Evolutionary conservation across 2,888 invertebrate genomes (phyloP), one percentile per base, ranked within the genome.

Genomic region (Dastarcus helophoroides): DNA sequence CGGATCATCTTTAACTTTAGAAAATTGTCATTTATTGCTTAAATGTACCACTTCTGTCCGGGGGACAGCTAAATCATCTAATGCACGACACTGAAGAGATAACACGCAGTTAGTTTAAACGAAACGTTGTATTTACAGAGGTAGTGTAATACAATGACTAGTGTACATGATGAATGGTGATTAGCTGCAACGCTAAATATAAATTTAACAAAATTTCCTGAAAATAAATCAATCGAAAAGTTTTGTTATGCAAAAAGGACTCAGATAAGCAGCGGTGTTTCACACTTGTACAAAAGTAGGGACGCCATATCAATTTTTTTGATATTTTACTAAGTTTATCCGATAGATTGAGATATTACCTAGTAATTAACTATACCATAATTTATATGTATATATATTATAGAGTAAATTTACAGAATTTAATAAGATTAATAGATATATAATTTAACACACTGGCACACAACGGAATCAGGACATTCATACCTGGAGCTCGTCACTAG

Each of bases 321-420:
- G 50, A 52, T 53, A 54, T 54, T 47, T 48, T 48, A 53, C 51
- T 51, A 51, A 46, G 40, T 46, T 50, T 47, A 44, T 48, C 47
- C 49, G 50, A 53, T 54, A 52, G 50, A 44, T 53, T 53, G 51
- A 58, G 51, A 56, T 55, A 54, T 51, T 53, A 50, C 44, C 48
- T 53, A 54, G 42, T 53, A 55, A 56, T 57, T 53, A 58, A 56
- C 56, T 56, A 54, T 55, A 54, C 48, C 54, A 53, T 56, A 51
- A 51, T 53, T 53, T 53, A 46, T 56, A 58, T 60, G 50, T 59
- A 57, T 58, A 55, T 47, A 54, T 60, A 54, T 54, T 54, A 56
- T 58, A 58, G 57, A 58, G 58, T 59, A 60, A 61, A 59, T 61
- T 60, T 60, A 61, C 61, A 61, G 59, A 60, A 55, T 58, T 58